These are phyloP conservation scores for Noctua pronuba DNA, from an alignment of 2,888 invertebrate species.

Conservation along the genomic window DNA sequence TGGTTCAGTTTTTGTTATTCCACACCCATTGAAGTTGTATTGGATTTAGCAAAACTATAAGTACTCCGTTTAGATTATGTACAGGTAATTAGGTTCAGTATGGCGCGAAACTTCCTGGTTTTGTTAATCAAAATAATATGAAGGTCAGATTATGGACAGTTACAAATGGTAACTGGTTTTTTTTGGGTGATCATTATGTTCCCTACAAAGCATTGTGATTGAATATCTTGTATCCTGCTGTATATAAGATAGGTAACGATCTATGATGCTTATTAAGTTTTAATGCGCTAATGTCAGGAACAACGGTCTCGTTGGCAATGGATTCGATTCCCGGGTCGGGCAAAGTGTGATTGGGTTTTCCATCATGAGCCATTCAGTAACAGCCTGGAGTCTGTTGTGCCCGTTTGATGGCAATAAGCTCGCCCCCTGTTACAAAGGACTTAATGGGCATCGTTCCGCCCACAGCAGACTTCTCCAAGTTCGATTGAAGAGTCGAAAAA, in stretches of 20 bases:
- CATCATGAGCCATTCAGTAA: too few relatives aligned
- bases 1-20: neutral
- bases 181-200: neutral
- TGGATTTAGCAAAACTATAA: neutral
- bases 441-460: too few relatives aligned
- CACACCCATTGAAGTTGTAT: neutral
- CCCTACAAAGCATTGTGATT: neutral
- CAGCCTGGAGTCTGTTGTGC: too few relatives aligned
- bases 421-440: too few relatives aligned
- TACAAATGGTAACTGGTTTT: neutral
- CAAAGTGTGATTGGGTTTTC: too few relatives aligned
- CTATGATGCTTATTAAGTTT: neutral
- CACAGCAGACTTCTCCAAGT: too few relatives aligned
- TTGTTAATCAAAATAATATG: neutral
- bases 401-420: too few relatives aligned
- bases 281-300: too few relatives aligned
- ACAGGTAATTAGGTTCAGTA: neutral
- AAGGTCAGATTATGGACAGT: neutral
- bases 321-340: too few relatives aligned
- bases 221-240: neutral
- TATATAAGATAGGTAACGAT: too few relatives aligned
- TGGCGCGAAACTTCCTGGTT: conserved; percentile 2
- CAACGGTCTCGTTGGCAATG: too few relatives aligned
- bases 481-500: too few relatives aligned
- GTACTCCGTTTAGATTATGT: conserved; percentile 5